Base-by-base conservation (phyloP, 2,797 vertebrate genomes). In the Periophthalmus magnuspinnatus region DNA sequence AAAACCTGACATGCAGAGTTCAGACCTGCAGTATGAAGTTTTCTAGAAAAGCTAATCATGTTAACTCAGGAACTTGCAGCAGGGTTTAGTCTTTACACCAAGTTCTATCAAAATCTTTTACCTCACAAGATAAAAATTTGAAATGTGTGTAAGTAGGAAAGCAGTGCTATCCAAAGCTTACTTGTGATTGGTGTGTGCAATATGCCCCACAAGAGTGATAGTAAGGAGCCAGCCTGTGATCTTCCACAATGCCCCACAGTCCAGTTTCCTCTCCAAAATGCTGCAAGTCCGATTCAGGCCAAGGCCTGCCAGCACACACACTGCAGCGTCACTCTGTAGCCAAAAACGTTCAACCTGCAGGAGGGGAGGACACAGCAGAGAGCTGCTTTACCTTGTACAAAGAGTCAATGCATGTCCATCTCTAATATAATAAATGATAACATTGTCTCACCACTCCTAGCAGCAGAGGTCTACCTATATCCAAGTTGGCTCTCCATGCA, bases 401-500 rank as follows among this genome's bases (percentile, higher is more conserved):
- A 60, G 33, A 63, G 10, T n/a, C 0, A 32, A 28, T 62, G 45
- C 59, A 57, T 58, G 76, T 68, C n/a, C 36, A 21, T 38, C 6
- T 7, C 11, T 45, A 63, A 14, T 24, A 34, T 10, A 63, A 45
- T 41, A 22, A 21, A 38, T 45, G 22, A 63, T 63, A 16, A 57
- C 11, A 57, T 13, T 28, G 24, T 57, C 88, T 86, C 74, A 90
- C 89, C 95, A 99, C 97, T 8, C 96, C 97, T 14, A 96, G 90
- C 78, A 99, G 93, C 2, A 99, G 91, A 61, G 97, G 96, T 78
- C 94, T 96, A 68, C 93, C 94, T 77, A 99, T 90, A 84, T 99
- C 96, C 90, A 99, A 82, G 90, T 99, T 99, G 75, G 97, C 98
- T 86, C 98, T 96, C 97, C 97, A 99, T 77, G 96, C 93, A 2